Conservation (phyloP, 2,797 vertebrate genomes). For the Acridotheres tristis region DNA sequence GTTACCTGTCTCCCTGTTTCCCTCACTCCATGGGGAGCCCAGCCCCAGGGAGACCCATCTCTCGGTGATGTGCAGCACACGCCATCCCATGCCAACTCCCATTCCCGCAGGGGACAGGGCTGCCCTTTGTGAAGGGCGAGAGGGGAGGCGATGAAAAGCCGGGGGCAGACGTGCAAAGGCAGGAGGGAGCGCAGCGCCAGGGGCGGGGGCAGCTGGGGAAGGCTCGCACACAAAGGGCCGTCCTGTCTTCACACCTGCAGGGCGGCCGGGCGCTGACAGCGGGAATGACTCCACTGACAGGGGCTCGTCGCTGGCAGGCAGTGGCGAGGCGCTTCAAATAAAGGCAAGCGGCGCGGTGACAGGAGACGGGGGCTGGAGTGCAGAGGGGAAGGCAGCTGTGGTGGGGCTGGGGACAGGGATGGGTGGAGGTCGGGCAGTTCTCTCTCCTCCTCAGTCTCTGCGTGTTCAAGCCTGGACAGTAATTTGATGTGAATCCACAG, state of each 20-base stretch:
- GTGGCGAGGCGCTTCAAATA: conserved; percentile 67
- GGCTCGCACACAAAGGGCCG: conserved; percentile 68
- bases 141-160: conserved; percentile 31
- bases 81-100: not conserved
- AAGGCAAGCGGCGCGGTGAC: conserved; percentile 59
- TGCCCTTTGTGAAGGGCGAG: conserved; percentile 71
- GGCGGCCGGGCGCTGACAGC: conserved; percentile 1
- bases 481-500: not conserved
- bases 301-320: conserved; percentile 59
- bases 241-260: conserved; percentile 79
- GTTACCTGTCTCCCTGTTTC: not conserved
- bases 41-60: not conserved
- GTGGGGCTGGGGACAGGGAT: not conserved
- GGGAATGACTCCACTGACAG: conserved; percentile 63
- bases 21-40: accelerated
- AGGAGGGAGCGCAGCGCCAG: conserved; percentile 53
- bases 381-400: not conserved
- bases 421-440: accelerated
- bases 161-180: conserved; percentile 37
- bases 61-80: accelerated
- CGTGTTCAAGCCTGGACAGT: not conserved
- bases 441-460: not conserved
- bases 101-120: conserved; percentile 59
- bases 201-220: not conserved
- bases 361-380: conserved; percentile 35